Evolutionary conservation across 1,140 invertebrate genomes (phyloP), one percentile per base, ranked within the genome.

Genomic region (Rhynchophorus ferrugineus): DNA sequence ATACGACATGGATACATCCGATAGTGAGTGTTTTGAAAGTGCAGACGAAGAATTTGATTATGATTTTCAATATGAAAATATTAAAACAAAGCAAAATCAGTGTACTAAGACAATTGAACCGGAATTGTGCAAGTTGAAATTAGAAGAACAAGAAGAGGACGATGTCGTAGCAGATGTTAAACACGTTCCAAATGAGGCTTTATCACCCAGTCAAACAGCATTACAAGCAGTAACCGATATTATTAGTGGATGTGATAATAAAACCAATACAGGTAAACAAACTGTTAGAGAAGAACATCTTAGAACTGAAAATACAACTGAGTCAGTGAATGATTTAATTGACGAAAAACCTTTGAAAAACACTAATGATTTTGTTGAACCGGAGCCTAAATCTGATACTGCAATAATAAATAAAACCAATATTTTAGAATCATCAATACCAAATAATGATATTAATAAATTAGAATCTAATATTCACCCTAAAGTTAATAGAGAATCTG

Each of bases 21-120:
- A 84, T 49, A 84, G 82, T 67, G 83, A 84, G 59, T 79, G 78
- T 64, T 85, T 84, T 65, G 66, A 69, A 54, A 68, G 68, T 60
- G 67, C 66, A 11, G 65, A 72, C 51, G 67, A 74, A 20, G 80
- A 79, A 58, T 81, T 83, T 50, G 77, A 81, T 16, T 74, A 77
- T 51, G 77, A 78, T 44, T n/a, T n/a, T n/a, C 71, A 72, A 58
- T 57, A 61, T 20, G 54, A 61, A 42, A 56, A 44, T 11, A 34
- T 50, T 17, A 14, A 39, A 29, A 43, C 22, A 2, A 50, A 34
- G 33, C 46, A 49, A 29, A 14, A 45, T 18, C 29, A 49, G 39
- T 3, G 35, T 14, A 18, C 41, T 29, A 37, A 49, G 24, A n/a
- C 29, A 18, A 36, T 44, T 44, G 42, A 56, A 42, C 37, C 44